Evolutionary conservation across 2,888 invertebrate species (phyloP).

Genomic region (Orthosia gracilis): DNA sequence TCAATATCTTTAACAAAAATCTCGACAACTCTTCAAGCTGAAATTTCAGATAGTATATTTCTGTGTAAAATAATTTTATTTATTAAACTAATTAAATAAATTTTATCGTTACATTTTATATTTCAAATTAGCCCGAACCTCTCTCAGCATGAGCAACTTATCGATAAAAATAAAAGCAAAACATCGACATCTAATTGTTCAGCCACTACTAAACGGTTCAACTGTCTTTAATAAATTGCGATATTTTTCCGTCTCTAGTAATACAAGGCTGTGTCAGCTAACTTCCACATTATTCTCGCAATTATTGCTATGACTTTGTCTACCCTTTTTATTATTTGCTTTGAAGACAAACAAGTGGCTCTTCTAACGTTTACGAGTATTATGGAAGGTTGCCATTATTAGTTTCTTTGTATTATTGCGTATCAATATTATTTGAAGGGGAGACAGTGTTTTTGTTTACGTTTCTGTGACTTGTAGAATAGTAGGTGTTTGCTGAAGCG

Average conservation of each 20-base stretch:
- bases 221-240: slow-evolving; percentile 81
- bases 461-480: slow-evolving; percentile 11
- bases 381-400: slow-evolving; percentile 62
- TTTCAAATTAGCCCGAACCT: background rate
- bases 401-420: slow-evolving; percentile 59
- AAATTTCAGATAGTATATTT: background rate
- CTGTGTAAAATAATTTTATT: background rate
- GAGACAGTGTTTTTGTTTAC: slow-evolving; percentile 29
- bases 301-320: slow-evolving; percentile 75
- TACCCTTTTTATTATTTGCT: slow-evolving; percentile 71
- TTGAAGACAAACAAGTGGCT: slow-evolving; percentile 70
- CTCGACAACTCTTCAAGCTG: background rate
- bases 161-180: slow-evolving; percentile 46
- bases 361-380: slow-evolving; percentile 63
- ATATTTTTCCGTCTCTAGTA: slow-evolving; percentile 78
- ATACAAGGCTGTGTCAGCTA: slow-evolving; percentile 73
- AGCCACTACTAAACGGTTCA: slow-evolving; percentile 70
- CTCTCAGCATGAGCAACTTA: background rate
- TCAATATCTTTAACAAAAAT: background rate
- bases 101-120: background rate
- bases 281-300: slow-evolving; percentile 77
- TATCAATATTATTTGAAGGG: slow-evolving; percentile 56
- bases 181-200: slow-evolving; percentile 65
- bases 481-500: slow-evolving; percentile 28
- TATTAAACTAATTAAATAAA: background rate